Evolutionary conservation across 2,888 invertebrate genomes (phyloP).

Genomic region (Phymatocera aterrima): DNA sequence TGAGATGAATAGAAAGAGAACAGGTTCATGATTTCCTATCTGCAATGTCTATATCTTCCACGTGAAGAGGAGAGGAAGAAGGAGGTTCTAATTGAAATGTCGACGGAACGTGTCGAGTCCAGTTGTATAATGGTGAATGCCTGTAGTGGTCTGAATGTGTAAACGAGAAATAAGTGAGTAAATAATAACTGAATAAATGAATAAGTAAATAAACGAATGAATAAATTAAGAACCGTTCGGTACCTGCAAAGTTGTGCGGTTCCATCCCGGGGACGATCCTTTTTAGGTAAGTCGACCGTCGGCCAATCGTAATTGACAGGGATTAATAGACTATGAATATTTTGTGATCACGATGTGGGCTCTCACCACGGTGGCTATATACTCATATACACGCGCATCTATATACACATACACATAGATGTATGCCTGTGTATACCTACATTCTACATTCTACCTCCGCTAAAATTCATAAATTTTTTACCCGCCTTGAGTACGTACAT

Average conservation of each 20-base stretch:
- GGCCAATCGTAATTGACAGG: slow-evolving; percentile 38
- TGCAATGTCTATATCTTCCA: neutral
- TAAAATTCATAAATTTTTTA: neutral
- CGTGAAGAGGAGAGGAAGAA: neutral
- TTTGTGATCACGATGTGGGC: slow-evolving; percentile 8
- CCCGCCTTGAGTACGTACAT: neutral
- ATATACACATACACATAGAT: neutral
- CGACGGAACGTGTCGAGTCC: neutral
- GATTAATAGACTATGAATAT: slow-evolving; percentile 42
- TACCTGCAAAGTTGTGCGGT: neutral
- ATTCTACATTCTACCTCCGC: neutral
- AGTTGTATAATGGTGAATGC: neutral
- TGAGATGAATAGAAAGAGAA: no score
- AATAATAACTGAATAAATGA: neutral
- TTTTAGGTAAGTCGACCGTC: slow-evolving; percentile 36
- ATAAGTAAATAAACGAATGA: neutral
- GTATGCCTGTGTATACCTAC: neutral
- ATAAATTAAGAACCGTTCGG: slow-evolving; percentile 25
- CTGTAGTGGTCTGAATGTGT: neutral
- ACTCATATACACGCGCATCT: neutral
- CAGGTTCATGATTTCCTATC: no score
- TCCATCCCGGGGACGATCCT: slow-evolving; percentile 8
- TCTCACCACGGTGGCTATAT: neutral
- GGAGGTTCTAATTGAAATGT: neutral
- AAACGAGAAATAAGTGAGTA: neutral